Evolutionary conservation across 2,113 vertebrate species (phyloP).

Genomic region (Peucedramus taeniatus): DNA sequence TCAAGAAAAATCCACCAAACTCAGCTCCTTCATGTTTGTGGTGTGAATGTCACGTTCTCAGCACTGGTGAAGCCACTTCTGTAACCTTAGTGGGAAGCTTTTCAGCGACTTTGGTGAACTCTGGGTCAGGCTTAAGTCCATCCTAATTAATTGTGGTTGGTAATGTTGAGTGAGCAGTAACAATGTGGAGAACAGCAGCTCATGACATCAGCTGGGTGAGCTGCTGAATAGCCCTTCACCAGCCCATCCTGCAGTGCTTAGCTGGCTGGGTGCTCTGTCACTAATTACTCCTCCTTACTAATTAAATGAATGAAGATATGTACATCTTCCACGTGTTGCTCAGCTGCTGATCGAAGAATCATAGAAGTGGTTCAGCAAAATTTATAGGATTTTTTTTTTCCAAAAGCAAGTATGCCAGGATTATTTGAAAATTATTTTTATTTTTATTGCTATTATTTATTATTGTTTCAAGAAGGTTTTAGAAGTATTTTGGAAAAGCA

Average conservation of each 20-base stretch:
- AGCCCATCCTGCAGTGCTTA: neutral
- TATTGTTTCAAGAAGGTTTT: neutral
- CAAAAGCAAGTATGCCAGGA: neutral
- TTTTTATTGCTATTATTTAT: neutral
- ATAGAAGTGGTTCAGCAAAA: neutral
- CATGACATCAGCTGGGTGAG: rapidly evolving
- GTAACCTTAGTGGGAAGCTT: neutral
- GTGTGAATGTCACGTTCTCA: neutral
- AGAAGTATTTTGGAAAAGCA: neutral
- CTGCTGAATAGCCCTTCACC: neutral
- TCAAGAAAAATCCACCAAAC: neutral
- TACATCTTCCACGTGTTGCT: neutral
- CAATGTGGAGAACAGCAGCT: neutral
- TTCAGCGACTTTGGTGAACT: neutral
- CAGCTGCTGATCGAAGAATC: neutral
- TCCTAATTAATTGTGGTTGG: neutral
- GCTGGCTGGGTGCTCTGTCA: neutral
- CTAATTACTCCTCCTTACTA: neutral
- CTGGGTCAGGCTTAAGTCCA: neutral
- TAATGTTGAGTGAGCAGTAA: neutral
- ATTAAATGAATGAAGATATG: neutral
- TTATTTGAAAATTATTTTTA: neutral
- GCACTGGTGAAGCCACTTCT: rapidly evolving
- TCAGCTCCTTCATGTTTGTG: neutral
- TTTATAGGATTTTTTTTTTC: neutral